Percentiles rank a stretch among this genome's conserved stretches.
phyloP scores from a whole-genome alignment of 37 sponge, comb jelly and placozoan genomes.

The Bolinopsis microptera region DNA sequence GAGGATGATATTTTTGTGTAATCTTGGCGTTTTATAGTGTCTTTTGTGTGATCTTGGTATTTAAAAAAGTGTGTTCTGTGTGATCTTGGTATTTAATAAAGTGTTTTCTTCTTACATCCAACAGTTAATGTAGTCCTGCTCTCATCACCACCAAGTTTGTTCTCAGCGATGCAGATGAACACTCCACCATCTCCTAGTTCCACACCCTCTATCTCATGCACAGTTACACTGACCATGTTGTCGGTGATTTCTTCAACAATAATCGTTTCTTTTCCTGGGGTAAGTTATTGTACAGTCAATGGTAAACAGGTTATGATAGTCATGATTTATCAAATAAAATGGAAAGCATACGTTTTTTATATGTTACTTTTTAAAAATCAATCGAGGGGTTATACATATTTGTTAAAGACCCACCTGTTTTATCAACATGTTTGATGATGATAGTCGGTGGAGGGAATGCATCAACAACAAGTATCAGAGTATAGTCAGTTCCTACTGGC shows the following conservation, averaged over 20 bases:
- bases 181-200: neutral
- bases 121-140: neutral
- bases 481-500: neutral
- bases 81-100: too few relatives aligned
- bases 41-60: too few relatives aligned
- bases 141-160: neutral
- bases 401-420: neutral
- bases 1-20: too few relatives aligned
- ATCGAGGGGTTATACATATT: neutral
- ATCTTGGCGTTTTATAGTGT: too few relatives aligned
- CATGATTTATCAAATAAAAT: too few relatives aligned
- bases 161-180: neutral
- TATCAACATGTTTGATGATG: slow-evolving; percentile 12
- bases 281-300: too few relatives aligned
- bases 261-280: slow-evolving; percentile 9
- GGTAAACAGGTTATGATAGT: too few relatives aligned
- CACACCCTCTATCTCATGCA: neutral
- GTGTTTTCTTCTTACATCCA: slow-evolving; percentile 43
- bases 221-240: neutral
- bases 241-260: neutral
- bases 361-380: too few relatives aligned
- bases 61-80: too few relatives aligned
- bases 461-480: neutral
- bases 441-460: neutral
- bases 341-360: too few relatives aligned